Evolutionary conservation across 1,140 invertebrate genomes (phyloP).

Genomic region (Diprion similis): DNA sequence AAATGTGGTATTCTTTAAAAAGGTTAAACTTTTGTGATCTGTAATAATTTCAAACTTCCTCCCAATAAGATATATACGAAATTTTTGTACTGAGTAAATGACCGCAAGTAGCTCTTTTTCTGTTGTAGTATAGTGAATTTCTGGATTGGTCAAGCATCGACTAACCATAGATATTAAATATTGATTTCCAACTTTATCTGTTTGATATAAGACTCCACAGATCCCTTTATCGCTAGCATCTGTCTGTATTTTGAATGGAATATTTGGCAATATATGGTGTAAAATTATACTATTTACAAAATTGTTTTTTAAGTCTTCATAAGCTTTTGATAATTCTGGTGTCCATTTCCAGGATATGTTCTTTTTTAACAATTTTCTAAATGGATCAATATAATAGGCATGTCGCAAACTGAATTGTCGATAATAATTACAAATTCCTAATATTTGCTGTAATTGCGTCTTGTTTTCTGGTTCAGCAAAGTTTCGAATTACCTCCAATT

Average conservation of each 20-base stretch:
- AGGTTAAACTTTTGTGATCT: conserved; percentile 15
- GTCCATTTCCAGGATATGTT: conserved; percentile 14
- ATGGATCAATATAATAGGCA: conserved; percentile 30
- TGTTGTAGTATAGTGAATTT: conserved; percentile 15
- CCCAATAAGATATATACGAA: conserved; percentile 9
- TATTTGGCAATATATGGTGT: conserved; percentile 29
- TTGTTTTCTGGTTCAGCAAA: conserved; percentile 23
- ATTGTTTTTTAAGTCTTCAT: conserved; percentile 29
- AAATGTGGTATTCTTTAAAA: conserved; percentile 11
- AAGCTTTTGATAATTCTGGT: conserved; percentile 15
- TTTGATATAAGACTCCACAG: conserved; percentile 25
- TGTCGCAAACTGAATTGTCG: conserved; percentile 31
- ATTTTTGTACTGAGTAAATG: conserved; percentile 14
- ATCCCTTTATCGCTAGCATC: conserved; percentile 26
- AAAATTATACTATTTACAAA: conserved; percentile 24
- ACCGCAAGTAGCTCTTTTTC: conserved; percentile 20
- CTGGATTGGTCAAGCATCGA: conserved; percentile 12
- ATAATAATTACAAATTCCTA: conserved; percentile 32
- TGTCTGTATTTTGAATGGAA: conserved; percentile 31
- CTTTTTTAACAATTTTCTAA: conserved; percentile 38
- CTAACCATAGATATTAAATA: conserved; percentile 29
- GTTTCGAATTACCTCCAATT: conserved; percentile 20
- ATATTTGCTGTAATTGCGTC: no score
- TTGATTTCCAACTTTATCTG: conserved; percentile 6
- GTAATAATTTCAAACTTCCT: no score